Evolutionary conservation across 2,113 vertebrate species (phyloP).

Genomic region (Brachypodius melanocephalos): DNA sequence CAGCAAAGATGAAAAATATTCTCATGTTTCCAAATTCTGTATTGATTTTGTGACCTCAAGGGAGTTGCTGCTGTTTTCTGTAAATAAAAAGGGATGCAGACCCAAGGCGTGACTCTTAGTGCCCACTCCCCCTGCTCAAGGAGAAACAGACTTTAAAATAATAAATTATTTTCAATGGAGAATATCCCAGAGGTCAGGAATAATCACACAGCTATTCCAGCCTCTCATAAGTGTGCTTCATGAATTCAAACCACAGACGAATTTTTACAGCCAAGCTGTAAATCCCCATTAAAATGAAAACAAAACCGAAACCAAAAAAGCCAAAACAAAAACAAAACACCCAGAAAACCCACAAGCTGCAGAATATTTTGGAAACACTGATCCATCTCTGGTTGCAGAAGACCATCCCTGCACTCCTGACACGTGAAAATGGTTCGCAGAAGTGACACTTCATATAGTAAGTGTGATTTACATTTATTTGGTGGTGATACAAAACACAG

Average conservation of each 20-base stretch:
- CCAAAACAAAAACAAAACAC: neutral
- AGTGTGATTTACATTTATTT: neutral
- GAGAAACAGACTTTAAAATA: neutral
- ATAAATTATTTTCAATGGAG: neutral
- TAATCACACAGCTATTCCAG: neutral
- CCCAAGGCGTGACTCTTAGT: fast-evolving
- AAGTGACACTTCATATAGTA: neutral
- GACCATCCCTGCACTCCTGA: neutral
- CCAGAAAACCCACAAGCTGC: neutral
- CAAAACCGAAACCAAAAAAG: neutral
- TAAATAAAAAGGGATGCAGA: neutral
- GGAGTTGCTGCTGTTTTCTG: neutral
- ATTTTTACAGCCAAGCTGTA: neutral
- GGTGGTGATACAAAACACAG: neutral
- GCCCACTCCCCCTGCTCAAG: neutral
- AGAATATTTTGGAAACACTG: neutral
- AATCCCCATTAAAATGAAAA: neutral
- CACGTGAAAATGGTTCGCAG: neutral
- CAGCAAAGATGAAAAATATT: neutral
- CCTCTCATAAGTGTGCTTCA: neutral
- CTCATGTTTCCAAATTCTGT: neutral
- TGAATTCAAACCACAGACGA: neutral
- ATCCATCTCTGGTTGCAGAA: neutral
- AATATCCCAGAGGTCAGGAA: neutral
- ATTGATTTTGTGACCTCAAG: neutral